Evolutionary conservation across 2,888 invertebrate genomes (phyloP).

Genomic region (Arrhopalites spinosus): DNA sequence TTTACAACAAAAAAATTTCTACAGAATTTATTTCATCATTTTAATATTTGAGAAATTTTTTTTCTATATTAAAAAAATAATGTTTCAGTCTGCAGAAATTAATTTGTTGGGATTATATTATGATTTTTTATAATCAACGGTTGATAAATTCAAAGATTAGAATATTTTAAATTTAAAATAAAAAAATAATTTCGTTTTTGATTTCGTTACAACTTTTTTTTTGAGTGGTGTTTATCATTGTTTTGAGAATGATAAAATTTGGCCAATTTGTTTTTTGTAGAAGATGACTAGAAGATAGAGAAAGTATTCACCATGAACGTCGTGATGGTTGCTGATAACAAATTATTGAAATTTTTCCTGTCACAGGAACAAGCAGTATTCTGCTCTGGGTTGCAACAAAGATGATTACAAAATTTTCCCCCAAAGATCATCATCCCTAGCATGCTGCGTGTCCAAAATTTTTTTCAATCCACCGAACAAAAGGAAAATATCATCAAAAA

Average conservation of each 20-base stretch:
- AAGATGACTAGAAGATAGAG: conserved; percentile 11
- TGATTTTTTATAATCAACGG: too few relatives aligned
- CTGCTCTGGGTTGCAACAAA: conserved; percentile 63
- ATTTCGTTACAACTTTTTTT: not conserved
- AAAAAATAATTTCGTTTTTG: not conserved
- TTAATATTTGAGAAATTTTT: too few relatives aligned
- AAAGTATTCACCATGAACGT: conserved; percentile 31
- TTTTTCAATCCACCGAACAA: not conserved
- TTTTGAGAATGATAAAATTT: too few relatives aligned
- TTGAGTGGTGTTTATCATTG: not conserved
- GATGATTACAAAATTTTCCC: conserved; percentile 91
- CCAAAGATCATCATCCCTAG: conserved; percentile 99
- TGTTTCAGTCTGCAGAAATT: too few relatives aligned
- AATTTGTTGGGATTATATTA: too few relatives aligned
- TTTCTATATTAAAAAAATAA: too few relatives aligned
- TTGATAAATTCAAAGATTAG: too few relatives aligned
- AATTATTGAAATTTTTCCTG: conserved; percentile 98
- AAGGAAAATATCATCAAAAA: not conserved
- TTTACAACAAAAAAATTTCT: too few relatives aligned
- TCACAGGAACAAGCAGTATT: conserved; percentile 92
- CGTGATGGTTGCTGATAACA: conserved; percentile 65
- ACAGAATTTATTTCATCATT: too few relatives aligned
- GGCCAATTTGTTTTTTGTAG: not conserved
- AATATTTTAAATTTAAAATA: not conserved
- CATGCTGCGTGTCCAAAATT: conserved; percentile 73